Conservation (phyloP, 2,113 vertebrate genomes). For the Epinephelus lanceolatus region DNA sequence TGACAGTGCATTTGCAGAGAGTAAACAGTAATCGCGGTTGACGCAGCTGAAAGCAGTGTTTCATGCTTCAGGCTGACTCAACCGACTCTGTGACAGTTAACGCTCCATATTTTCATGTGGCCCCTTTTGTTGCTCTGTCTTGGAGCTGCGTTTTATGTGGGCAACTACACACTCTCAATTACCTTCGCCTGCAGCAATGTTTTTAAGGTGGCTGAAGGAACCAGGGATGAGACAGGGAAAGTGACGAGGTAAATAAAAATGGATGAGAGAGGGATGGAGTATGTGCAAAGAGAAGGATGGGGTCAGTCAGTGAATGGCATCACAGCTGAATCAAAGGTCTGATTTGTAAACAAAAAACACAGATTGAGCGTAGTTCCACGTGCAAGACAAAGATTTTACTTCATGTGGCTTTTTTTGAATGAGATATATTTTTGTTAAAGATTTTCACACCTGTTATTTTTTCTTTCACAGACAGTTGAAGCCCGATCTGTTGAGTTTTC, state of each 20-base stretch:
- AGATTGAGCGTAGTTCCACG: not conserved
- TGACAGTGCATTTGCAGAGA: slow-evolving; percentile 13
- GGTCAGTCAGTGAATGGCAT: not conserved
- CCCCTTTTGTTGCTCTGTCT: slow-evolving; percentile 29
- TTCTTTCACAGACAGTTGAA: not conserved
- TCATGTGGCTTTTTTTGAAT: not conserved
- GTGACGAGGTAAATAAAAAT: slow-evolving; percentile 22
- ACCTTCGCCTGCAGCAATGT: slow-evolving; percentile 6
- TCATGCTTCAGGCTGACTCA: slow-evolving; percentile 26
- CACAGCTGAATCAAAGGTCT: not conserved
- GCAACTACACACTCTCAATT: slow-evolving; percentile 30
- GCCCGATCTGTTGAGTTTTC: not conserved
- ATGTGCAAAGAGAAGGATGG: not conserved
- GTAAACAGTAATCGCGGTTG: slow-evolving; percentile 18
- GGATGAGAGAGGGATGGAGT: not conserved
- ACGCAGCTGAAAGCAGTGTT: slow-evolving; percentile 30
- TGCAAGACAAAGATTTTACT: not conserved
- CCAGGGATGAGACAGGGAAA: not conserved
- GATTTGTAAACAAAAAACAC: not conserved
- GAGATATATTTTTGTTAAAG: not conserved
- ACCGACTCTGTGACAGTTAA: slow-evolving; percentile 13
- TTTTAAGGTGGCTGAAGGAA: slow-evolving; percentile 16
- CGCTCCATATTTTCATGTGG: slow-evolving; percentile 18
- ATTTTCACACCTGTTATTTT: not conserved
- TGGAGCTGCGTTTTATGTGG: slow-evolving; percentile 30